These are phyloP conservation scores for Tipula confusa DNA, from an alignment of 2,888 invertebrate species.

Conservation along the genomic window DNA sequence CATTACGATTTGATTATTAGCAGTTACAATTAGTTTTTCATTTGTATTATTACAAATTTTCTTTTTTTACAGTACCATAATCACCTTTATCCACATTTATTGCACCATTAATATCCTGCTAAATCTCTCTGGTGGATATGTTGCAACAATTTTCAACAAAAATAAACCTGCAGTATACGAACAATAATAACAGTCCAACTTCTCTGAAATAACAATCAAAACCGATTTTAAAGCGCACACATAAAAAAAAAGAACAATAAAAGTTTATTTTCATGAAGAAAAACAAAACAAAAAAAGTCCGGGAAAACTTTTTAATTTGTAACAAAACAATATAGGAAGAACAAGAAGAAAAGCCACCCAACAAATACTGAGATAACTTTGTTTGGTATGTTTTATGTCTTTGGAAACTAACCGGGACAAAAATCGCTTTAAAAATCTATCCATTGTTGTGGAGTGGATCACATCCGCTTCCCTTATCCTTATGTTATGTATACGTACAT, in stretches of 20 bases:
- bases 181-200: not conserved
- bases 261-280: not conserved
- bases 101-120: not conserved
- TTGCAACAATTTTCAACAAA: not conserved
- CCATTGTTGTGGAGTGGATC: not conserved
- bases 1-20: no score
- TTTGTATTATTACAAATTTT: no score
- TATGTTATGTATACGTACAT: not conserved
- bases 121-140: not conserved
- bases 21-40: no score
- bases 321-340: not conserved
- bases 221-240: not conserved
- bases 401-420: not conserved
- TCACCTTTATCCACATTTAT: not conserved
- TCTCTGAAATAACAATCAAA: not conserved
- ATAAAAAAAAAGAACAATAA: conserved; percentile 20
- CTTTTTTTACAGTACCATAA: no score
- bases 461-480: no score
- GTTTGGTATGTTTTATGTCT: not conserved
- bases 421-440: not conserved
- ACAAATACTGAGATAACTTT: not conserved
- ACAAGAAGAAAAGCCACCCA: not conserved
- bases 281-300: not conserved
- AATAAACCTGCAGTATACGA: not conserved
- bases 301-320: not conserved